These are phyloP conservation scores for Rhinichthys klamathensis DNA, from an alignment of 2,113 vertebrate species.

Conservation along the genomic window DNA sequence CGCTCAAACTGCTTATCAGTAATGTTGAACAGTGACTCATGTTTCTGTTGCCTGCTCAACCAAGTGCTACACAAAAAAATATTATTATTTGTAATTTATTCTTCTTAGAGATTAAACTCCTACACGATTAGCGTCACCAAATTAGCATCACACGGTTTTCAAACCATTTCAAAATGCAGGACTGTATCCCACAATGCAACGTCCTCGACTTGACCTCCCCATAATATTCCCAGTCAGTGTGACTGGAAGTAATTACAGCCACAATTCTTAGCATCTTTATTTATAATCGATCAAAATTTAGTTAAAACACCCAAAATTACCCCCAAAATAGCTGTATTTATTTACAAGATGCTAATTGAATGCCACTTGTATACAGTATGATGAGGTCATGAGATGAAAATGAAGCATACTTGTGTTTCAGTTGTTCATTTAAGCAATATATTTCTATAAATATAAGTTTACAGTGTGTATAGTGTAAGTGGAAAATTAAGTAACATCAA, in stretches of 20 bases:
- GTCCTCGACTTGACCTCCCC: background rate
- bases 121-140: background rate
- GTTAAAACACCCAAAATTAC: too few relatives aligned
- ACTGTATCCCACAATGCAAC: background rate
- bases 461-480: too few relatives aligned
- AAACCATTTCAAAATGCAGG: background rate
- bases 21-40: background rate
- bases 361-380: background rate
- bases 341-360: background rate
- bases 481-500: background rate
- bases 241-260: background rate
- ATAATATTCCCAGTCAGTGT: background rate
- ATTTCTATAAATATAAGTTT: too few relatives aligned
- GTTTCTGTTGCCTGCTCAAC: background rate
- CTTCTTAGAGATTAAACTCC: background rate
- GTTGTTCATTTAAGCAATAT: background rate
- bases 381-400: background rate
- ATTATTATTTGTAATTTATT: background rate
- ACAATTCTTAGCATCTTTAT: background rate
- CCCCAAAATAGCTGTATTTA: background rate
- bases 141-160: background rate
- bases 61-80: background rate
- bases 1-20: conserved; percentile 21
- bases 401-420: background rate
- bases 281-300: background rate